Base-by-base conservation (phyloP, 2,888 invertebrate species). In the Rhagium mordax region DNA sequence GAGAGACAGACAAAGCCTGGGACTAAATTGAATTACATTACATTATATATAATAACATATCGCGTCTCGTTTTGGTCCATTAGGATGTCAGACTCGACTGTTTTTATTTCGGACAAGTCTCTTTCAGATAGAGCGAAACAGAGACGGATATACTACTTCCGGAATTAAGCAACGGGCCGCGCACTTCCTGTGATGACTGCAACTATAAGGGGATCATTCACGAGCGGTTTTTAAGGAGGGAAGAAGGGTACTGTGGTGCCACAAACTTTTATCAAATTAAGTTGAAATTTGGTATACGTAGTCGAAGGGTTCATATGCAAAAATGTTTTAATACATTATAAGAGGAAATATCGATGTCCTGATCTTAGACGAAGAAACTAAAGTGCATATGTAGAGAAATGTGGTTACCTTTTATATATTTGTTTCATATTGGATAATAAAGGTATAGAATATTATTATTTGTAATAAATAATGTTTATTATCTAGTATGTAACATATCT, bases 111-210 rank as follows among this genome's bases (percentile, higher is more conserved):
- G 68, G 64, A 21, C 67, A 57, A 57, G 61, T 68, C 68, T 53
- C 48, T 47, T 49, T 48, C 51, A 15, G 55, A 59, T 66, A 69
- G 73, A 64, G 77, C 48, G 74, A 67, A 74, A 82, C 76, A 74
- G 82, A 82, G 82, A 82, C 70, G 76, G 78, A 74, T 73, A 74
- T 75, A 80, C 79, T 81, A 84, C 84, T 84, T 81, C 82, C 81
- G 81, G 81, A 83, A 83, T 84, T 83, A 82, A 81, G 80, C 82
- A 82, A 75, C 78, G 78, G 77, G 73, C 79, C 79, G 80, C 81
- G 84, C 83, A 84, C 84, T 84, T 84, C 83, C 83, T 82, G 83
- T 84, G 84, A 84, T 84, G 82, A 83, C 83, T 83, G 78, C 76
- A 70, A 77, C 71, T 74, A 78, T 76, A 77, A 78, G 79, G 76